Evolutionary conservation across 2,888 invertebrate species (phyloP), one percentile per base, ranked within the genome.

Genomic region (Aelia acuminata): DNA sequence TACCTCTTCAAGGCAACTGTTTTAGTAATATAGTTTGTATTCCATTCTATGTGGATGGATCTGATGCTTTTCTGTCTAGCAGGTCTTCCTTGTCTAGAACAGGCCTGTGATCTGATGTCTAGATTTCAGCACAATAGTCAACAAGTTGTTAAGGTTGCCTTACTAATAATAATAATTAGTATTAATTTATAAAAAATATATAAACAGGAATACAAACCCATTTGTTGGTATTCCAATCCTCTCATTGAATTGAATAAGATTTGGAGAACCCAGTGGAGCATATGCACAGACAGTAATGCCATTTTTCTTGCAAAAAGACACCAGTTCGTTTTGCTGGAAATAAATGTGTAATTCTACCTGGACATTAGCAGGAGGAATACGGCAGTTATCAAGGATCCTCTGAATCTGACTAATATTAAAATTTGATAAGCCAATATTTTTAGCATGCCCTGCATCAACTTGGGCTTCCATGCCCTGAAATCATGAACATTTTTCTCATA

Each of bases 341-440:
- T 96, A 95, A 0, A 96, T 95, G 91, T 97, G 96, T 87, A 96
- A 92, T 92, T 97, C 97, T 80, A 96, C 94, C 93, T 93, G 96
- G 88, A 96, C 92, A 89, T 95, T 95, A 89, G 95, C 94, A 4
- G 97, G 97, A 91, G 95, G 95, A 84, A 96, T 93, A 86, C 93
- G 93, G 0, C 95, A 94, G 43, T 92, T 92, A 31, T 94, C 92
- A 90, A 95, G 93, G 88, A 97, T 94, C 89, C 93, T 93, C 90
- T 93, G 91, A 87, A 97, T 93, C 93, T 97, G 97, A 31, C 92
- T 91, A 89, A 93, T 93, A 91, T 96, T 96, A 92, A 96, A 97
- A 92, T 97, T 97, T 87, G 97, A 97, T 86, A 97, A 91, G 7
- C 97, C 97, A 90, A 97, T 94, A 22, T 96, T 94, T 91, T 94